phyloP scores from a whole-genome alignment of 2,113 vertebrate species.

The Megaceryle torquata region DNA sequence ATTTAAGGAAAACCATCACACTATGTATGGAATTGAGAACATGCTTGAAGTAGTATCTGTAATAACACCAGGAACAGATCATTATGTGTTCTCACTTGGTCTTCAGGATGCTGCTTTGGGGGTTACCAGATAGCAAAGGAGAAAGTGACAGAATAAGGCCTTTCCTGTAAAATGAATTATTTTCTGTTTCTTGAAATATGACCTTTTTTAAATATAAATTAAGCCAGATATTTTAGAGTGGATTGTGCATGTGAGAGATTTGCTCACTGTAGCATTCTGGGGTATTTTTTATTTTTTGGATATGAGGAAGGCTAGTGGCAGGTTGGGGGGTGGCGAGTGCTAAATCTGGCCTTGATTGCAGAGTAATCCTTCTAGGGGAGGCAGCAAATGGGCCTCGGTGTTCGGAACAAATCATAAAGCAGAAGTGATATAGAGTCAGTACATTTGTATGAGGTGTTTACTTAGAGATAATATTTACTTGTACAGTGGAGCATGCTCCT shows the following conservation, averaged over 20 bases:
- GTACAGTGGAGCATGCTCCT: background rate
- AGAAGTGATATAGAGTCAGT: background rate
- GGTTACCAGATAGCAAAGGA: background rate
- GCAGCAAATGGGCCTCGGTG: background rate
- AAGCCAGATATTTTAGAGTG: background rate
- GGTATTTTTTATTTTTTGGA: background rate
- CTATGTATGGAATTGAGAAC: background rate
- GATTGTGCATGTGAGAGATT: background rate
- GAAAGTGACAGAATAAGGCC: background rate
- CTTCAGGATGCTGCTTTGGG: background rate
- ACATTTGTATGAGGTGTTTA: constrained; percentile 17
- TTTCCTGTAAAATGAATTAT: background rate
- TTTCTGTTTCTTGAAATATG: background rate
- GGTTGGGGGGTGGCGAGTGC: background rate
- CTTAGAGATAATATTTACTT: constrained; percentile 39
- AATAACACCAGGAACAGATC: background rate
- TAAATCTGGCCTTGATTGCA: background rate
- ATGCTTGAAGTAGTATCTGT: background rate
- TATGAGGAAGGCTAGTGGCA: background rate
- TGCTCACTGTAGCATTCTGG: background rate
- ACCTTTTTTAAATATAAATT: background rate
- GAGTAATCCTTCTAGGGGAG: background rate
- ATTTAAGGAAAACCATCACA: background rate
- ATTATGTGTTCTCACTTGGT: background rate
- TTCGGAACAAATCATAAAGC: background rate